Conservation (phyloP, 2,113 vertebrate species). For the Microcebus griseorufus region DNA sequence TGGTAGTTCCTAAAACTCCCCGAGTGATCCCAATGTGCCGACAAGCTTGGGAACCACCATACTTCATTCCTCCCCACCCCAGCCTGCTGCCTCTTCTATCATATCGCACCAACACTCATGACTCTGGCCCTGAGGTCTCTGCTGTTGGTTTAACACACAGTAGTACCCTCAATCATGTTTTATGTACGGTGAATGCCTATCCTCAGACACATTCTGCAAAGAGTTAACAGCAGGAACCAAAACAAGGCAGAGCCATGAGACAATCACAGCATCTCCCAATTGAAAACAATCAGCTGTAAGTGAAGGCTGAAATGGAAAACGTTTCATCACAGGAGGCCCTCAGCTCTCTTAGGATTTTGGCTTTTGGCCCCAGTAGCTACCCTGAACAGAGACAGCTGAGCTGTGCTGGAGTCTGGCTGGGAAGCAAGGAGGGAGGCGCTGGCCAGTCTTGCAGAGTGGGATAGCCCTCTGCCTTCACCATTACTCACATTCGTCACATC, state of each 20-base stretch:
- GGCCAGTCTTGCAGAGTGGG: background rate
- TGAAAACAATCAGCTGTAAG: constrained; percentile 45
- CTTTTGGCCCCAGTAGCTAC: background rate
- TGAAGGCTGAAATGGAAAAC: constrained; percentile 43
- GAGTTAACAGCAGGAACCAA: constrained; percentile 41
- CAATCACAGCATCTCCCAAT: constrained; percentile 1
- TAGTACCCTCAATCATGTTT: background rate
- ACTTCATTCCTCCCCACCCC: background rate
- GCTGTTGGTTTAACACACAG: background rate
- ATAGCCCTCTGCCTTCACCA: accelerated
- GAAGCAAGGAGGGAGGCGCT: background rate
- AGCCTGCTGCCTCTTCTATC: background rate
- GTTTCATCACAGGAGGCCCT: constrained; percentile 8
- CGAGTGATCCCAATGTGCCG: background rate
- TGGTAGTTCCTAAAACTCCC: background rate
- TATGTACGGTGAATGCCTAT: background rate
- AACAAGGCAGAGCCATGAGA: constrained; percentile 57
- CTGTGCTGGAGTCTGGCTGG: background rate
- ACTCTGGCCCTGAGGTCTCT: constrained; percentile 22
- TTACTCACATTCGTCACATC: background rate
- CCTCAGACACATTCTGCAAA: constrained; percentile 39
- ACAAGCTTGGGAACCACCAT: background rate
- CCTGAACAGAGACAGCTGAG: background rate
- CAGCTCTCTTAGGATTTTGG: constrained; percentile 2
- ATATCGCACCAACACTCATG: background rate